Evolutionary conservation across 2,888 invertebrate species (phyloP), one percentile per base, ranked within the genome.

Genomic region (Leucania comma): DNA sequence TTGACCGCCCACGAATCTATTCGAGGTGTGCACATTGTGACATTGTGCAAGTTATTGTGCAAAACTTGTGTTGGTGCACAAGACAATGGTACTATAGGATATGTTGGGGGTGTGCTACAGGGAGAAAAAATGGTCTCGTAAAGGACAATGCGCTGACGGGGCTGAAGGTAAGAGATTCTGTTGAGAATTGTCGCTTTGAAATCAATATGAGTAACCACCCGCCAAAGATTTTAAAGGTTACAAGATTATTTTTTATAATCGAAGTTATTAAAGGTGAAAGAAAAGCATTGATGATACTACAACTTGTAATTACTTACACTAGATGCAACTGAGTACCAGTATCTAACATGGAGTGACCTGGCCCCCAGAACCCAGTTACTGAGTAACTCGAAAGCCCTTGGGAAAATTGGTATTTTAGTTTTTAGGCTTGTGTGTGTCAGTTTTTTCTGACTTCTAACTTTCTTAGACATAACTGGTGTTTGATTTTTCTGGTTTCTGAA

Each of bases 1-100:
- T 69, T 29, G 70, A 64, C 78, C 83, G 66, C 86, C 87, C 87
- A 73, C 71, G 60, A 79, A 29, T 64, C 71, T 72, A 69, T 74
- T 61, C 64, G 65, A 54, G 53, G 29, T 61, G 72, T 12, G 17
- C 42, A 42, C 42, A 42, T 42, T 42, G 42, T 42, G 20, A 64
- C 20, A 58, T 79, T 79, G 72, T 79, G 78, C 82, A 71, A 79
- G 26, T 22, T 42, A 68, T 79, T 79, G 67, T 72, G 68, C 79
- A 78, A 78, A 9, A 29, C 48, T n/a, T 58, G 35, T 78, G 51
- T 78, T 72, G 24, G 62, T 59, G 64, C 17, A 61, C 51, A 35
- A 51, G 14, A 82, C 62, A 79, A 80, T 54, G 26, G 50, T 2
- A 29, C 0, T 78, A 51, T 54, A 68, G 24, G 50, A 50, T 38